Percentiles rank a stretch among this genome's conserved stretches.
Evolutionary conservation across 2,797 vertebrate species (phyloP).

Genomic region (Antrozous pallidus): DNA sequence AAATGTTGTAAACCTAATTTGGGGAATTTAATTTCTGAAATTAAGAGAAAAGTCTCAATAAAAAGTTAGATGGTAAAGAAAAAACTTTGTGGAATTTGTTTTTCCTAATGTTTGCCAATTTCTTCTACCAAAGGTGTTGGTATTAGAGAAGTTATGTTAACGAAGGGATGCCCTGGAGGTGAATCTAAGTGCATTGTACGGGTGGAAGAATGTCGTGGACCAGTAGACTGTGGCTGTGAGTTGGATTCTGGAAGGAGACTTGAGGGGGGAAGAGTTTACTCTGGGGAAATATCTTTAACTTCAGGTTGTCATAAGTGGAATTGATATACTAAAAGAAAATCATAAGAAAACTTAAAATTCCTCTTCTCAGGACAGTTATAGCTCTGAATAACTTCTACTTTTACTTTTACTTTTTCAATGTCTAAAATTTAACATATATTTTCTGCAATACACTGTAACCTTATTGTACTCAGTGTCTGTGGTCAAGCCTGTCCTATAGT

Average conservation of each 20-base stretch:
- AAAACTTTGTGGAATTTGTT: not conserved
- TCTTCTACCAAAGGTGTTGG: conserved; percentile 64
- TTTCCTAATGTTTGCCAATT: conserved; percentile 39
- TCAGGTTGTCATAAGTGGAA: conserved; percentile 12
- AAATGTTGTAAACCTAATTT: not conserved
- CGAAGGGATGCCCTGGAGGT: conserved; percentile 74
- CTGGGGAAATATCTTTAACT: not conserved
- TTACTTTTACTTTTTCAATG: conserved; percentile 8
- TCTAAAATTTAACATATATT: conserved; percentile 6
- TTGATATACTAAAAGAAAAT: conserved; percentile 11
- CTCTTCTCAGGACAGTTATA: not conserved
- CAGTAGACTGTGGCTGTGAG: conserved; percentile 76
- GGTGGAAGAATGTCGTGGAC: conserved; percentile 73
- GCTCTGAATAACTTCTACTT: not conserved
- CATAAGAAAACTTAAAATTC: conserved; percentile 42
- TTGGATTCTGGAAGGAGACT: conserved; percentile 11
- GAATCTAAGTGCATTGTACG: conserved; percentile 78
- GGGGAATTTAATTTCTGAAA: conserved; percentile 43
- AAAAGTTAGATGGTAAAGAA: conserved; percentile 25
- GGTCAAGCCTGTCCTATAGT: not conserved
- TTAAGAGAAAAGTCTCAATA: conserved; percentile 46
- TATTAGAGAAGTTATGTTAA: conserved; percentile 79
- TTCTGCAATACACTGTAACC: not conserved
- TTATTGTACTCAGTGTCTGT: not conserved
- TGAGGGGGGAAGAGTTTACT: not conserved